These are phyloP conservation scores for Poeciliopsis infans DNA, from an alignment of 2,797 vertebrate species.

Conservation along the genomic window DNA sequence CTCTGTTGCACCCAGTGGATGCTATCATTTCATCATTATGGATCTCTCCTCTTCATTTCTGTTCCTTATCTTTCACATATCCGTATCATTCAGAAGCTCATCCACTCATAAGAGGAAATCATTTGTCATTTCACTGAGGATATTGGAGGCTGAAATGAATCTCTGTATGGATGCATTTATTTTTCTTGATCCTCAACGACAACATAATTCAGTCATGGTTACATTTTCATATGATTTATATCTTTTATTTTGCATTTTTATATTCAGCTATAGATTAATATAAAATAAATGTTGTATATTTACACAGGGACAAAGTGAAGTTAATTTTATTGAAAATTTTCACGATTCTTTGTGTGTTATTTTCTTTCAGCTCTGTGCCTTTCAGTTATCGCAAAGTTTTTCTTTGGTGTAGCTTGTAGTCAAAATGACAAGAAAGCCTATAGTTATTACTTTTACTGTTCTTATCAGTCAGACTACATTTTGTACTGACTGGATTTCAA, in stretches of 20 bases:
- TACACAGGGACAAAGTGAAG: neutral
- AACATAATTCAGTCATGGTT: slow-evolving; percentile 27
- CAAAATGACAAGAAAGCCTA: slow-evolving; percentile 25
- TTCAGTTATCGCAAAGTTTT: neutral
- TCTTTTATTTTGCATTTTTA: slow-evolving; percentile 32
- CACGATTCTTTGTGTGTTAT: neutral
- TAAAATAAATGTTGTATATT: neutral
- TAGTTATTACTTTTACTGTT: neutral
- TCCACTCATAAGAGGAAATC: slow-evolving; percentile 32
- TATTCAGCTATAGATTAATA: neutral
- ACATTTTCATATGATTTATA: slow-evolving; percentile 32
- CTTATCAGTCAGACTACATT: slow-evolving; percentile 70
- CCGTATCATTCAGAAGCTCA: slow-evolving; percentile 37
- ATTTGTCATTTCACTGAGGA: slow-evolving; percentile 57
- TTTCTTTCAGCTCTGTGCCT: slow-evolving; percentile 5
- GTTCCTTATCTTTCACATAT: slow-evolving; percentile 19
- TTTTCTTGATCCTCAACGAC: slow-evolving; percentile 42
- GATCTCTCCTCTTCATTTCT: neutral
- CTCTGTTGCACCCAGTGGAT: slow-evolving; percentile 38
- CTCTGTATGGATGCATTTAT: slow-evolving; percentile 24
- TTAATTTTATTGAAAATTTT: neutral
- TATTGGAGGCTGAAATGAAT: slow-evolving; percentile 56
- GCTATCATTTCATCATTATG: slow-evolving; percentile 21
- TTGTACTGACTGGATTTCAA: slow-evolving; percentile 65
- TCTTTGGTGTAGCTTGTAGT: slow-evolving; percentile 1